Evolutionary conservation across 2,797 vertebrate genomes (phyloP).

Genomic region (Neosilurus hyrtlii): DNA sequence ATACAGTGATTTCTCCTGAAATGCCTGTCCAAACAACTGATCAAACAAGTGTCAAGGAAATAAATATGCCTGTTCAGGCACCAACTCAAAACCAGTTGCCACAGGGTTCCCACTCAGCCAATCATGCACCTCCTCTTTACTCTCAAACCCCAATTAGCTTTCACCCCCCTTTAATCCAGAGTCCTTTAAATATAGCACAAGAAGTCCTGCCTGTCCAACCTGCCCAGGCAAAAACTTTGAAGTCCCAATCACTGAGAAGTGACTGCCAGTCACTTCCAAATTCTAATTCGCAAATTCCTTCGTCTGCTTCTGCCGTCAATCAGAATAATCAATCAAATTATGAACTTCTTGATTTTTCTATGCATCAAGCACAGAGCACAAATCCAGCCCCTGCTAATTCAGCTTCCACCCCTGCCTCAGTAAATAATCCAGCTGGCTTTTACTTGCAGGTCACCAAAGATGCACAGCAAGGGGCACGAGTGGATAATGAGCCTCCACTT

Average conservation of each 20-base stretch:
- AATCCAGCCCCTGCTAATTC: slow-evolving; percentile 68
- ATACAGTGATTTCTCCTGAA: slow-evolving; percentile 77
- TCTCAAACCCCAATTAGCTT: slow-evolving; percentile 64
- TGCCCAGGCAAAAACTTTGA: slow-evolving; percentile 60
- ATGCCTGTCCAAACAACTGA: slow-evolving; percentile 67
- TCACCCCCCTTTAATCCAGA: slow-evolving; percentile 62
- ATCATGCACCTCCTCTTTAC: slow-evolving; percentile 69
- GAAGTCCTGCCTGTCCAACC: slow-evolving; percentile 69
- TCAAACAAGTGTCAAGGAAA: slow-evolving; percentile 71
- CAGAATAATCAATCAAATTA: slow-evolving; percentile 72
- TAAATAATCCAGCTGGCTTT: slow-evolving; percentile 78
- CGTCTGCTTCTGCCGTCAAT: slow-evolving; percentile 63
- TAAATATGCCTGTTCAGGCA: slow-evolving; percentile 56
- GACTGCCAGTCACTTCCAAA: slow-evolving; percentile 60
- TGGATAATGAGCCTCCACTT: slow-evolving; percentile 56
- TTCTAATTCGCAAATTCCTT: slow-evolving; percentile 61
- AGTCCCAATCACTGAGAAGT: slow-evolving; percentile 59
- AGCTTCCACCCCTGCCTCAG: slow-evolving; percentile 54
- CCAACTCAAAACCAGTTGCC: slow-evolving; percentile 59
- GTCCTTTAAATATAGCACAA: slow-evolving; percentile 73
- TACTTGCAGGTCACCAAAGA: slow-evolving; percentile 94
- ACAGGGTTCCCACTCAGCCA: slow-evolving; percentile 56
- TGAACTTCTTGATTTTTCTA: slow-evolving; percentile 83
- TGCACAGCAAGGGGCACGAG: slow-evolving; percentile 68
- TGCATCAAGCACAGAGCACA: slow-evolving; percentile 74